Evolutionary conservation across 2,888 invertebrate species (phyloP).

Genomic region (Drosophila barbarae): DNA sequence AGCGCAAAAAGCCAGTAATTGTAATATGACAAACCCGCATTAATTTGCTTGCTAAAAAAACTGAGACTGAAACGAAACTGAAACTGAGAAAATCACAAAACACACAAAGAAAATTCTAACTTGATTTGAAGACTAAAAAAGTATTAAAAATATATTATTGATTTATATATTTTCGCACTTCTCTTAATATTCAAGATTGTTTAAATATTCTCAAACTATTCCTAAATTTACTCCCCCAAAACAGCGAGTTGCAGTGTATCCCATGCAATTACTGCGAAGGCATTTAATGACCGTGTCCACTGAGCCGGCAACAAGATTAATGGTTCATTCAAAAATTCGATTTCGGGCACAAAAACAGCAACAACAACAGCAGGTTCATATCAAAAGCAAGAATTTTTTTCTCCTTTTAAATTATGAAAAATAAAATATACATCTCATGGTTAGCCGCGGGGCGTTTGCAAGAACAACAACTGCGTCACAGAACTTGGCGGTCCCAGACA

Average conservation of each 20-base stretch:
- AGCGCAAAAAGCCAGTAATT: constrained; percentile 53
- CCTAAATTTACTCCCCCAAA: neutral
- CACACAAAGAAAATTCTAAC: constrained; percentile 12
- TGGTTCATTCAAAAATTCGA: constrained; percentile 76
- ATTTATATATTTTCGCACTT: too few relatives aligned
- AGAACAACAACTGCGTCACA: constrained; percentile 53
- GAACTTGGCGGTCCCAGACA: constrained; percentile 64
- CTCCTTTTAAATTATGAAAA: constrained; percentile 35
- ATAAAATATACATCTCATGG: constrained; percentile 47
- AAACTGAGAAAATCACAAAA: constrained; percentile 17
- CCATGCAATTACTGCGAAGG: constrained; percentile 66
- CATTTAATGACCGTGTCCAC: constrained; percentile 66
- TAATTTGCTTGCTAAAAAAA: constrained; percentile 52
- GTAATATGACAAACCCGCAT: constrained; percentile 70
- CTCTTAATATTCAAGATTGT: too few relatives aligned
- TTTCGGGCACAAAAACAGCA: constrained; percentile 57
- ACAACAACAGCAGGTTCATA: constrained; percentile 65
- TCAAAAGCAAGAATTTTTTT: constrained; percentile 45
- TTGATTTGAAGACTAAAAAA: neutral
- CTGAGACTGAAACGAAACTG: constrained; percentile 23
- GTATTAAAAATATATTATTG: too few relatives aligned
- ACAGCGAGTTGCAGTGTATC: constrained; percentile 3
- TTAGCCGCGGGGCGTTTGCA: constrained; percentile 52
- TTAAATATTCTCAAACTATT: neutral
- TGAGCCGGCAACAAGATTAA: constrained; percentile 71